phyloP scores from a whole-genome alignment of 2,113 vertebrate genomes.

The Ctenodactylus gundi region DNA sequence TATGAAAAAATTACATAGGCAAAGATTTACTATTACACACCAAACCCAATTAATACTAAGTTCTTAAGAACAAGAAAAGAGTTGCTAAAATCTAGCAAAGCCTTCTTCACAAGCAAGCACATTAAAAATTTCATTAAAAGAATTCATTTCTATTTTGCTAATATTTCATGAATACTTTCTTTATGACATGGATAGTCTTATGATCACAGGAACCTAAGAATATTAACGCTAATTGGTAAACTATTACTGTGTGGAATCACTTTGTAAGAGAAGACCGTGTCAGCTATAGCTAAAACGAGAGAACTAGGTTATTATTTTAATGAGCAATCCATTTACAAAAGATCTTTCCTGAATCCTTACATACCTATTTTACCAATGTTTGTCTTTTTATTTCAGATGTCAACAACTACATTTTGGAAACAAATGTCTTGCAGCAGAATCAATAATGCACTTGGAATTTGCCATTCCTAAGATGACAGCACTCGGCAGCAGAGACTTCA shows the following conservation, averaged over 20 bases:
- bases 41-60: background rate
- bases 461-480: background rate
- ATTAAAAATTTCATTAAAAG: slow-evolving; percentile 7
- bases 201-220: background rate
- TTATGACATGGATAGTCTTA: background rate
- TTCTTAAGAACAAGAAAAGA: background rate
- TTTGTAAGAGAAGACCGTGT: background rate
- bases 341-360: background rate
- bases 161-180: background rate
- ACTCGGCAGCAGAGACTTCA: background rate
- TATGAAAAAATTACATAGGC: background rate
- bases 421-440: background rate
- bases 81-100: background rate
- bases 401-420: background rate
- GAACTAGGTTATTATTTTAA: background rate
- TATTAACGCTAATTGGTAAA: background rate
- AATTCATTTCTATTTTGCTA: background rate
- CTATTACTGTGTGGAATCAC: background rate
- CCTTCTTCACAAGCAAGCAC: background rate
- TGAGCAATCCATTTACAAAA: background rate
- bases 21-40: background rate
- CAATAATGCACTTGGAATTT: background rate
- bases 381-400: background rate
- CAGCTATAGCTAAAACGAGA: background rate
- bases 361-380: background rate